A percentile compares a stretch with the other conserved stretches of the same genome.
Evolutionary conservation across 2,888 invertebrate species (phyloP).

Genomic region (Himalopsyche anomala): DNA sequence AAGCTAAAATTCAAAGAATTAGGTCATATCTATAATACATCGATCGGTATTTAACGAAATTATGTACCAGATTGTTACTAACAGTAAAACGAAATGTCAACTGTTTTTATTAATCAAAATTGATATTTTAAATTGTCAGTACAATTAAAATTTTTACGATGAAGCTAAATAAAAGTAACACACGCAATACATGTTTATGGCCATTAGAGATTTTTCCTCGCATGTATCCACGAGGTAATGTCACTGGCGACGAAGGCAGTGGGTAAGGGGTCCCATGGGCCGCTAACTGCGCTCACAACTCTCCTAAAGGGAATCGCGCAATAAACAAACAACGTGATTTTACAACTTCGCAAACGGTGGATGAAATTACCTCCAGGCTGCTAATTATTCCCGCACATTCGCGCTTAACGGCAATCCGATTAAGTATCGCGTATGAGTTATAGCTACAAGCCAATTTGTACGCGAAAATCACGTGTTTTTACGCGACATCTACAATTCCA

Average conservation of each 20-base stretch:
- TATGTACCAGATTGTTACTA: no score
- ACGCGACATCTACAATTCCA: not conserved
- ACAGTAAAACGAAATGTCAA: no score
- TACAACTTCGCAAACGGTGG: conserved; percentile 37
- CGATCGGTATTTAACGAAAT: no score
- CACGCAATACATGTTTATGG: not conserved
- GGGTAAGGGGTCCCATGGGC: conserved; percentile 44
- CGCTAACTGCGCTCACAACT: conserved; percentile 51
- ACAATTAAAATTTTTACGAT: no score
- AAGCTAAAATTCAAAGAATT: no score
- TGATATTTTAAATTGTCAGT: no score
- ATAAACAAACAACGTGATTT: conserved; percentile 56
- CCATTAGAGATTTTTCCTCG: not conserved
- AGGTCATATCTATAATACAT: no score
- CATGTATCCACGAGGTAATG: not conserved
- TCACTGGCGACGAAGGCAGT: not conserved
- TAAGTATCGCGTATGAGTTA: conserved; percentile 27
- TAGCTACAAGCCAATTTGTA: not conserved
- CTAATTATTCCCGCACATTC: conserved; percentile 26
- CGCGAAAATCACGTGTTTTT: conserved; percentile 3
- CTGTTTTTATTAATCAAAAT: no score
- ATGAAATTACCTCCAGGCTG: conserved; percentile 26
- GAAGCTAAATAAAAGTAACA: no score
- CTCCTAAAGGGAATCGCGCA: conserved; percentile 48
- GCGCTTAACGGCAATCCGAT: conserved; percentile 31